Conservation (phyloP, 2,888 invertebrate species). For the Lumbricus terrestris region DNA sequence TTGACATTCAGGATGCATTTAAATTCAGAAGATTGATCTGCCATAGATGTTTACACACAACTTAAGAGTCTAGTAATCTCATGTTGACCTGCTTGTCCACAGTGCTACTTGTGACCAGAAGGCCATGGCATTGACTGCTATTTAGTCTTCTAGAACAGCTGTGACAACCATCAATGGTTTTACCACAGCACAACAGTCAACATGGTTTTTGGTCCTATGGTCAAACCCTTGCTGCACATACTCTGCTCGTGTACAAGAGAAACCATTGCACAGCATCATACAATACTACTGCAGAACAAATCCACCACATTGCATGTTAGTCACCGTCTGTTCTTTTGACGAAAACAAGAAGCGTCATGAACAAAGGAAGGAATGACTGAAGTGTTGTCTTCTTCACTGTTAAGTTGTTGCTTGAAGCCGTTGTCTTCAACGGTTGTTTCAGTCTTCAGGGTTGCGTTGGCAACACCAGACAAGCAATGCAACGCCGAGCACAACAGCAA, state of each 20-base stretch:
- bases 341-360: background rate
- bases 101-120: background rate
- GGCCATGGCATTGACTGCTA: background rate
- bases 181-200: background rate
- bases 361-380: background rate
- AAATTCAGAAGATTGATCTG: background rate
- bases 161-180: background rate
- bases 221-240: background rate
- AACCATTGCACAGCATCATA: no score
- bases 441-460: background rate
- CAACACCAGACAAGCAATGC: slow-evolving; percentile 6
- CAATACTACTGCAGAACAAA: background rate
- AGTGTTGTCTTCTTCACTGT: background rate
- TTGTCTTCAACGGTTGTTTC: background rate
- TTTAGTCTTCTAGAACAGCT: background rate
- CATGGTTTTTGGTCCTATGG: background rate
- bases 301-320: background rate
- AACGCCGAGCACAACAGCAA: background rate
- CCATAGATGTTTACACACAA: background rate
- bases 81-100: background rate
- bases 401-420: background rate
- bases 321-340: background rate
- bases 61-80: background rate
- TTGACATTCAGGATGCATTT: background rate
- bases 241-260: background rate